A percentile compares a stretch with the other conserved stretches of the same genome.
These are phyloP conservation scores for Brachyalestes nurse DNA, from an alignment of 2,797 vertebrate species.

Conservation along the genomic window DNA sequence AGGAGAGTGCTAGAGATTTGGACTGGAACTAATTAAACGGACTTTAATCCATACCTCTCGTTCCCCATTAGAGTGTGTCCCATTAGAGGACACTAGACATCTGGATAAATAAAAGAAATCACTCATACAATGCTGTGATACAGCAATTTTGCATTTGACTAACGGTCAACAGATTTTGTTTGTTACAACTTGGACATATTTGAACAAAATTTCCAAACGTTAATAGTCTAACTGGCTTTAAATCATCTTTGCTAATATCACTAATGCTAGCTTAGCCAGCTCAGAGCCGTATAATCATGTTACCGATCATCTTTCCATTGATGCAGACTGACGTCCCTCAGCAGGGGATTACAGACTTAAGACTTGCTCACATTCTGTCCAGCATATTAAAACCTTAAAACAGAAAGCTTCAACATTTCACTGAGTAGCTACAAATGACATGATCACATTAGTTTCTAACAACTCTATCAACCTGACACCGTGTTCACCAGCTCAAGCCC, in stretches of 20 bases:
- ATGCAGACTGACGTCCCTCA: slow-evolving; percentile 9
- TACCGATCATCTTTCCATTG: slow-evolving; percentile 13
- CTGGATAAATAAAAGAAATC: neutral
- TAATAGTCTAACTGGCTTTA: neutral
- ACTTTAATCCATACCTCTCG: slow-evolving; percentile 49
- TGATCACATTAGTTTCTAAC: neutral
- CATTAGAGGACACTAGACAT: neutral
- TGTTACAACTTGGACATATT: neutral
- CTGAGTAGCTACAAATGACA: neutral
- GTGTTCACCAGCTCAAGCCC: neutral
- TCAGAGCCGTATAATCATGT: slow-evolving; percentile 2
- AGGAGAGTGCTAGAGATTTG: slow-evolving; percentile 49
- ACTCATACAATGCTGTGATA: neutral
- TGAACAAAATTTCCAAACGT: neutral
- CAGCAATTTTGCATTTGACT: neutral
- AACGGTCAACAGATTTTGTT: neutral
- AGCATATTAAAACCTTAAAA: neutral
- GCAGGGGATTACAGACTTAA: slow-evolving; percentile 6
- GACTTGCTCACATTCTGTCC: neutral
- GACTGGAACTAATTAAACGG: slow-evolving; percentile 52
- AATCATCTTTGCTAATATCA: neutral
- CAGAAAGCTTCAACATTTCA: slow-evolving; percentile 2
- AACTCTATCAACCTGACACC: neutral
- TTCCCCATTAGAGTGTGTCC: too few relatives aligned
- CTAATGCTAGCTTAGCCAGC: slow-evolving; percentile 29